Evolutionary conservation across 37 sponge, comb jelly and placozoan species (phyloP).

Genomic region (Dysidea cf. avara): DNA sequence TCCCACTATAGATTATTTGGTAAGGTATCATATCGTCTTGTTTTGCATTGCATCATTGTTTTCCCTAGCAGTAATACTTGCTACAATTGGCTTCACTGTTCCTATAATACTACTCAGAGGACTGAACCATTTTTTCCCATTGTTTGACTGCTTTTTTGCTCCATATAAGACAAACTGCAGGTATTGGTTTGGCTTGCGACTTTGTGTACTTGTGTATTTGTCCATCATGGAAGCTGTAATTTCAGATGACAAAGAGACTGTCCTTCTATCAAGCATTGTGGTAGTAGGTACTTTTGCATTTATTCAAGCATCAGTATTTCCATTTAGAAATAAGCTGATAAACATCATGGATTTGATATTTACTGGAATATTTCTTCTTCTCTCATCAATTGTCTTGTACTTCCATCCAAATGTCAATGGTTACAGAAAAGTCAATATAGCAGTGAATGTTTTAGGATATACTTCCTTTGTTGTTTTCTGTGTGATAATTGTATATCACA

Average conservation of each 20-base stretch:
- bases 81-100: slow-evolving; percentile 3
- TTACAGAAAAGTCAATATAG: no score
- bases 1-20: slow-evolving; percentile 13
- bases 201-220: neutral
- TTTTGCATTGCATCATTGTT: slow-evolving; percentile 5
- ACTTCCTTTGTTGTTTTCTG: no score
- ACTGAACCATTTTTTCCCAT: slow-evolving; percentile 7
- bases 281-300: slow-evolving; percentile 1
- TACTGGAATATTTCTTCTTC: no score
- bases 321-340: slow-evolving; percentile 18
- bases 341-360: slow-evolving; percentile 21
- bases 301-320: slow-evolving; percentile 21
- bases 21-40: neutral
- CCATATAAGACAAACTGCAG: slow-evolving; percentile 38
- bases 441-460: no score
- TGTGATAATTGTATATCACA: no score
- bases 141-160: slow-evolving; percentile 26
- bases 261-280: slow-evolving; percentile 2
- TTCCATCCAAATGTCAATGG: no score
- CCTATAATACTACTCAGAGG: neutral
- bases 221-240: slow-evolving; percentile 4
- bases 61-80: slow-evolving; percentile 5
- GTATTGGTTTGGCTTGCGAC: slow-evolving; percentile 46
- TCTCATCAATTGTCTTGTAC: no score
- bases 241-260: neutral